Evolutionary conservation across 2,797 vertebrate genomes (phyloP).

Genomic region (Pipistrellus kuhlii): DNA sequence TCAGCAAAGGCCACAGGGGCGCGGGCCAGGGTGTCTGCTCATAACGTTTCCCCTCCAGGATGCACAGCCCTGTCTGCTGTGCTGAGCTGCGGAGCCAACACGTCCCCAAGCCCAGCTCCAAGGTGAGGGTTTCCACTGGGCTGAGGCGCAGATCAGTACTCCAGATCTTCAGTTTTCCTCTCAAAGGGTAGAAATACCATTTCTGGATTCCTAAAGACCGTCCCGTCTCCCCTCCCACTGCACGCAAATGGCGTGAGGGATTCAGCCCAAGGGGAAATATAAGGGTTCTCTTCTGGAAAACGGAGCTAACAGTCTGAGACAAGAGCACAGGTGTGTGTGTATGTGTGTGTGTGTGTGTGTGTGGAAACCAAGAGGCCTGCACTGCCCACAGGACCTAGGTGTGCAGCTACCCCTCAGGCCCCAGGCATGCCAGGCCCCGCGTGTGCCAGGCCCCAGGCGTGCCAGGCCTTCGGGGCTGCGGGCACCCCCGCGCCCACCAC

Average conservation of each 20-base stretch:
- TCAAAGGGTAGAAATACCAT: background rate
- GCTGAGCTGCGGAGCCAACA: background rate
- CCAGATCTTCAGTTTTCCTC: background rate
- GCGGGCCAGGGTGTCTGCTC: background rate
- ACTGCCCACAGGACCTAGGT: too few species aligned
- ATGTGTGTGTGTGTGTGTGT: background rate
- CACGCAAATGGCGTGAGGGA: background rate
- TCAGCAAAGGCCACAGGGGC: background rate
- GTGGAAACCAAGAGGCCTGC: background rate
- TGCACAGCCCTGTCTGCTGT: background rate
- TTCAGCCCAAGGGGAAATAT: background rate
- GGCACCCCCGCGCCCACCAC: too few species aligned
- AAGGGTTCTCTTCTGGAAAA: background rate
- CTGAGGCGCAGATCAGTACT: background rate
- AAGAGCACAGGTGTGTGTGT: background rate
- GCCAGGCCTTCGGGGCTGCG: fast-evolving
- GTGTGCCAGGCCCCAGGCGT: fast-evolving
- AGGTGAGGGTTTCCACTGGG: background rate
- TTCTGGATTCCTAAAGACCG: conserved; percentile 1
- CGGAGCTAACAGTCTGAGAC: background rate
- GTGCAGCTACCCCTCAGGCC: too few species aligned
- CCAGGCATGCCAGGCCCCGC: fast-evolving
- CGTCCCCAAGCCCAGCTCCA: background rate
- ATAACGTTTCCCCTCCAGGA: background rate
- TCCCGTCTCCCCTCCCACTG: background rate